These are phyloP conservation scores for Nothura maculosa DNA, from an alignment of 2,797 vertebrate species.

Conservation along the genomic window DNA sequence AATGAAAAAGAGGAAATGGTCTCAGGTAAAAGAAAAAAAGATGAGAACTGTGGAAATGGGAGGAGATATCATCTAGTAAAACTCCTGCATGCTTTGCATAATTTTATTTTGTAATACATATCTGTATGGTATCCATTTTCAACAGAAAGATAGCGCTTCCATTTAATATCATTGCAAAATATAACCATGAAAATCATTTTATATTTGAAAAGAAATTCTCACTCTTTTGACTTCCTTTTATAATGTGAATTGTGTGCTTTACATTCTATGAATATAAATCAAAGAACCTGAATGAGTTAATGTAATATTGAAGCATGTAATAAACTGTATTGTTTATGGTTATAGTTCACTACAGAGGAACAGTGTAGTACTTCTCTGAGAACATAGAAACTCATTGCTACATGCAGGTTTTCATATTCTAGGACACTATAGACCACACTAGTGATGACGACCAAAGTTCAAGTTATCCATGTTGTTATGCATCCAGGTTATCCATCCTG, in stretches of 20 bases:
- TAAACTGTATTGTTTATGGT: background rate
- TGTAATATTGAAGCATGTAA: background rate
- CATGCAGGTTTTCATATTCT: background rate
- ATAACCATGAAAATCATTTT: background rate
- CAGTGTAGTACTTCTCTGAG: background rate
- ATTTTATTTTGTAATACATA: background rate
- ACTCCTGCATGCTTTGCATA: background rate
- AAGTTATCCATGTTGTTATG: background rate
- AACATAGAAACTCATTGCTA: background rate
- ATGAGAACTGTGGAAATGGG: background rate
- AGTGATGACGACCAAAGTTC: background rate
- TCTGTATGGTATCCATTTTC: background rate
- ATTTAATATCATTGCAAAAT: background rate
- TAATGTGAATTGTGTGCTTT: background rate
- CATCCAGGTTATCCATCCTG: background rate
- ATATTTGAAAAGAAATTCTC: background rate
- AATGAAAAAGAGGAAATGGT: background rate
- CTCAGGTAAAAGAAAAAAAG: background rate
- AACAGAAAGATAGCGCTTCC: background rate
- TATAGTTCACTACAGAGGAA: background rate
- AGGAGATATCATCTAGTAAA: background rate
- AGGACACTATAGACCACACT: background rate
- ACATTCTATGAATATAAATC: background rate
- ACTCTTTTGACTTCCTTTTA: background rate
- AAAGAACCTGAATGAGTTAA: background rate